Evolutionary conservation across 2,797 vertebrate genomes (phyloP), one percentile per base, ranked within the genome.

Genomic region (Micromesistius poutassou): DNA sequence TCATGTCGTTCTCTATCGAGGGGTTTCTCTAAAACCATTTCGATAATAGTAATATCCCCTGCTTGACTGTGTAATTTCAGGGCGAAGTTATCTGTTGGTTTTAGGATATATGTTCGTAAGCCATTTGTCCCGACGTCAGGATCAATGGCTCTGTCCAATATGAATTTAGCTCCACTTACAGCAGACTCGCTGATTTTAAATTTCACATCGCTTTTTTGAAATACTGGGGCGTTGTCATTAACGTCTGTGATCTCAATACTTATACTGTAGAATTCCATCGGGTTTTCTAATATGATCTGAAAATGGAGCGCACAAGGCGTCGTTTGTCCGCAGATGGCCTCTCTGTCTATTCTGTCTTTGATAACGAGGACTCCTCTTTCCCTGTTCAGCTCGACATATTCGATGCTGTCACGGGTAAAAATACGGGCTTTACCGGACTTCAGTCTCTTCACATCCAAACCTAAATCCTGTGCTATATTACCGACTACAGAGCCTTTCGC

Each of bases 361-460:
- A 93, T 85, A 1, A 92, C 78, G 50, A 93, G 84, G 35, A 87
- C 87, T 68, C 92, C 93, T 86, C 87, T 89, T 12, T 46, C 90
- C 33, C 79, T 86, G 79, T 92, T 91, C 3, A 93, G 84, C 81
- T 87, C 89, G 72, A 93, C 0, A 79, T 90, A 93, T 0, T 85
- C 88, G 73, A 78, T 87, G 70, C 80, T 86, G 46, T 91, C 90
- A 0, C 74, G 86, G 0, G 86, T 88, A 7, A 94, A 93, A 79
- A 97, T 93, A 1, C 92, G 93, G 82, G 95, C 89, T 77, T 92
- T 93, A 22, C 96, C 94, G 0, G 74, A 86, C 68, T 91, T 93
- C 33, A 97, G 88, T 74, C 90, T 85, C 74, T 91, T 89, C 13
- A 88, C 3, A 77, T 93, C 90, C 22, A 94, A 84, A 7, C 90